phyloP scores from a whole-genome alignment of 2,888 invertebrate genomes.

The Uropetala carovei region DNA sequence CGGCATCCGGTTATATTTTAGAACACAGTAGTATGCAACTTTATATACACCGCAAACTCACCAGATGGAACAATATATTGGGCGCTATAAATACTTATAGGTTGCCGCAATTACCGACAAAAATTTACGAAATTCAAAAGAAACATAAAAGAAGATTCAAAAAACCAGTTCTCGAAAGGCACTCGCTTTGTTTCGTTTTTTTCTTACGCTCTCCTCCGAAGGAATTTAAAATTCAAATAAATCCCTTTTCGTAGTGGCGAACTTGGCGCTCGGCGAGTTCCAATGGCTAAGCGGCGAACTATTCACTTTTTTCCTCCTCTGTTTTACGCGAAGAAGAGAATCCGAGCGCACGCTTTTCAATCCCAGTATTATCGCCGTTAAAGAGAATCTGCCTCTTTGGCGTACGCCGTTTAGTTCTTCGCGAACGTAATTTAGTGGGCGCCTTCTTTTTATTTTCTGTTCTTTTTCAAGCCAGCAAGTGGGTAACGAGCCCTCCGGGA shows the following conservation, averaged over 20 bases:
- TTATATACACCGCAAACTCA: not conserved
- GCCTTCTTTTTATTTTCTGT: too few relatives aligned
- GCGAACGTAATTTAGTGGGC: too few relatives aligned
- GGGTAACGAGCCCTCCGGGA: too few relatives aligned
- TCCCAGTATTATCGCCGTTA: too few relatives aligned
- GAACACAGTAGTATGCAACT: not conserved
- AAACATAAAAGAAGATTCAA: not conserved
- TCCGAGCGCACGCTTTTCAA: too few relatives aligned
- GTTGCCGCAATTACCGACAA: not conserved
- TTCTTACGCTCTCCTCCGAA: not conserved
- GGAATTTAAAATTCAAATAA: slow-evolving; percentile 26
- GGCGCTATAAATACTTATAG: not conserved
- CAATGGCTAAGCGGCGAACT: not conserved
- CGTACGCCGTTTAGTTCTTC: too few relatives aligned
- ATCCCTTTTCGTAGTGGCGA: not conserved
- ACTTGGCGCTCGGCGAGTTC: not conserved
- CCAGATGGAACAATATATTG: not conserved
- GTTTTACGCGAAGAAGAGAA: too few relatives aligned
- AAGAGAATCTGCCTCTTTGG: too few relatives aligned
- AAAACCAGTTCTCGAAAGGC: slow-evolving; percentile 14
- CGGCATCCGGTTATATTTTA: not conserved
- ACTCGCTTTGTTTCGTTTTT: slow-evolving; percentile 1
- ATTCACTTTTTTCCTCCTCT: too few relatives aligned
- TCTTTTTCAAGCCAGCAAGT: too few relatives aligned
- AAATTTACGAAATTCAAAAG: not conserved